Percentiles rank a stretch among this genome's conserved stretches.
Conservation (phyloP, 2,888 invertebrate species). For the Tachystola acroxantha region DNA sequence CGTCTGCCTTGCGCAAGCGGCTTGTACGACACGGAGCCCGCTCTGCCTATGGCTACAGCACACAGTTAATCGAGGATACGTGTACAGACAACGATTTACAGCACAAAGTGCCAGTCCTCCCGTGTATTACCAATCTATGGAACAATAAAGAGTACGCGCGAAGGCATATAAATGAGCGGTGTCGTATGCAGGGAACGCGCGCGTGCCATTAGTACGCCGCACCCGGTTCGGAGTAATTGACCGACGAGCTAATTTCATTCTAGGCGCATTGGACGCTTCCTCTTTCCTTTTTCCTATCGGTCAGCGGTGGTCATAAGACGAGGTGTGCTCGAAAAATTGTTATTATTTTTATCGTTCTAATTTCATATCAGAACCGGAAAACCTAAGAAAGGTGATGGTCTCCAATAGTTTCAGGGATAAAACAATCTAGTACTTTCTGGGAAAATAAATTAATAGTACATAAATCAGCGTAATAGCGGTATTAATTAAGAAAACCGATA, state of each 20-base stretch:
- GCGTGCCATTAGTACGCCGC: constrained; percentile 69
- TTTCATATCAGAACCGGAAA: too few species aligned
- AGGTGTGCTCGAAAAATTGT: constrained; percentile 34
- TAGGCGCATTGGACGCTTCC: constrained; percentile 71
- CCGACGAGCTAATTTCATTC: constrained; percentile 74
- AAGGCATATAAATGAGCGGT: constrained; percentile 69
- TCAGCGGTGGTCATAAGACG: constrained; percentile 60
- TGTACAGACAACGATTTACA: constrained; percentile 76
- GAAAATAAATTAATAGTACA: too few species aligned
- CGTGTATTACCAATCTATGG: constrained; percentile 76
- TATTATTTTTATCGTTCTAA: constrained; percentile 14
- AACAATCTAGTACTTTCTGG: too few species aligned
- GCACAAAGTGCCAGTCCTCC: constrained; percentile 74
- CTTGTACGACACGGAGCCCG: constrained; percentile 59
- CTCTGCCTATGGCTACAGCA: constrained; percentile 46
- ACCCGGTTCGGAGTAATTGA: constrained; percentile 71
- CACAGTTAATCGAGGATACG: constrained; percentile 73
- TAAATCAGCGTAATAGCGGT: too few species aligned
- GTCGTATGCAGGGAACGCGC: constrained; percentile 65
- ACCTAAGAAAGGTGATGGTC: too few species aligned
- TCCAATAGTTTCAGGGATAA: too few species aligned
- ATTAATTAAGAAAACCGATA: too few species aligned
- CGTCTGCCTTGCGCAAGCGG: constrained; percentile 54
- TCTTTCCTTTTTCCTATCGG: constrained; percentile 78
- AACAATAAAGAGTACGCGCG: constrained; percentile 71